A percentile compares a stretch with the other conserved stretches of the same genome.
These are phyloP conservation scores for Drosophila parthenogenetica DNA, from an alignment of 2,888 invertebrate genomes.

Conservation along the genomic window DNA sequence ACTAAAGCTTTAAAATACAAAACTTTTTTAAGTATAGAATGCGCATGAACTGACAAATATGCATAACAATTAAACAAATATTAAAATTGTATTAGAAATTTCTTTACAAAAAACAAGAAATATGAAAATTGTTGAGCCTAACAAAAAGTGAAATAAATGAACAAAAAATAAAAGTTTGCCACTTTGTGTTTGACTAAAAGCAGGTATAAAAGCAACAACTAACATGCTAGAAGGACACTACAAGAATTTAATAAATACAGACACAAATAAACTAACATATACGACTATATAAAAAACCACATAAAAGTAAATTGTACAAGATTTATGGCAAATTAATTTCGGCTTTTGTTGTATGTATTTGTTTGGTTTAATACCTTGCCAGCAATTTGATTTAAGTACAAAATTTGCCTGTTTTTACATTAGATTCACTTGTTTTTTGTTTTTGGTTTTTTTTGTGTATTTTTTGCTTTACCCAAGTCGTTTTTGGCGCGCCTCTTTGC, in stretches of 20 bases:
- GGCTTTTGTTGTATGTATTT: conserved; percentile 5
- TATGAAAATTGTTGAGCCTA: not conserved
- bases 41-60: not conserved
- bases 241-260: conserved; percentile 14
- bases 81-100: not conserved
- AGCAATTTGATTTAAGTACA: not conserved
- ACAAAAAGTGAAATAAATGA: not conserved
- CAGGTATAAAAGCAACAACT: conserved; percentile 22
- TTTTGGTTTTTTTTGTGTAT: conserved; percentile 25
- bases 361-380: not conserved
- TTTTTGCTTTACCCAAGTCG: conserved; percentile 89
- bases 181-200: conserved; percentile 2
- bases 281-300: conserved; percentile 22
- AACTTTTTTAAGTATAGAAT: not conserved
- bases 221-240: conserved; percentile 38
- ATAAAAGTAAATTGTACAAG: conserved; percentile 35
- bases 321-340: conserved; percentile 39
- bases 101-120: not conserved
- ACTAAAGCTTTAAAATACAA: not conserved
- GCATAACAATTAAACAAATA: not conserved
- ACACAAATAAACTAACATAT: conserved; percentile 20
- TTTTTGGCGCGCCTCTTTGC: conserved; percentile 91
- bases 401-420: conserved; percentile 15
- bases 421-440: conserved; percentile 7
- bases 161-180: not conserved